Evolutionary conservation across 2,888 invertebrate species (phyloP).

Genomic region (Polydrusus tereticollis): DNA sequence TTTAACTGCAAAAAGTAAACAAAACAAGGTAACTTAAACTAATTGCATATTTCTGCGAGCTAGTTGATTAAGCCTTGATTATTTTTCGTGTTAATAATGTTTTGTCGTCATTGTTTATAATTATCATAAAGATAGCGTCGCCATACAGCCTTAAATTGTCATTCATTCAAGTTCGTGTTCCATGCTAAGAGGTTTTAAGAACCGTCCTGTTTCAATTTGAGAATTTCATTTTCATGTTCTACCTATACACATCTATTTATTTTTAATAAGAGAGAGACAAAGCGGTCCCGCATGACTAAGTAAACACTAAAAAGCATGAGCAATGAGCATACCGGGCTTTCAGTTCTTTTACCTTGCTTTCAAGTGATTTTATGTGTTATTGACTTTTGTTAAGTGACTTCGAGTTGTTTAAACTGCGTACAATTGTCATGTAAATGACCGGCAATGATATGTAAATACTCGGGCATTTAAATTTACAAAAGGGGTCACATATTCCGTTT

Average conservation of each 20-base stretch:
- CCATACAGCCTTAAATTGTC: background rate
- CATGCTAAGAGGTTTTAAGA: background rate
- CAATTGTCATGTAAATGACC: conserved; percentile 46
- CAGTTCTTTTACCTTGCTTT: conserved; percentile 34
- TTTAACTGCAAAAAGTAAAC: too few species aligned
- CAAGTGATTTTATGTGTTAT: conserved; percentile 39
- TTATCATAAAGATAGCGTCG: too few species aligned
- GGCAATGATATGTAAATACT: conserved; percentile 44
- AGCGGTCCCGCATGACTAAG: conserved; percentile 37
- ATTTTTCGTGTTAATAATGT: too few species aligned
- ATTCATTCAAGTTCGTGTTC: background rate
- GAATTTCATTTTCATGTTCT: conserved; percentile 1
- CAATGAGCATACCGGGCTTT: conserved; percentile 25
- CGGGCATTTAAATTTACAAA: conserved; percentile 43
- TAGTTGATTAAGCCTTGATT: too few species aligned
- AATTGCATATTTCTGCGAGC: too few species aligned
- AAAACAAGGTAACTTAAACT: too few species aligned
- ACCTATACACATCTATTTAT: conserved; percentile 8
- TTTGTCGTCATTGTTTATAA: too few species aligned
- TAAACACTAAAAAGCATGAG: conserved; percentile 37
- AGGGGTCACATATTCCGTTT: conserved; percentile 39
- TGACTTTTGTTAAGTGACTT: conserved; percentile 44
- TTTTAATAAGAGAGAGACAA: conserved; percentile 30
- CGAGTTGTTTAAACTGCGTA: conserved; percentile 36
- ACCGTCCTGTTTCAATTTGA: background rate